Conservation (phyloP, 2,113 vertebrate species). For the Miniopterus natalensis region DNA sequence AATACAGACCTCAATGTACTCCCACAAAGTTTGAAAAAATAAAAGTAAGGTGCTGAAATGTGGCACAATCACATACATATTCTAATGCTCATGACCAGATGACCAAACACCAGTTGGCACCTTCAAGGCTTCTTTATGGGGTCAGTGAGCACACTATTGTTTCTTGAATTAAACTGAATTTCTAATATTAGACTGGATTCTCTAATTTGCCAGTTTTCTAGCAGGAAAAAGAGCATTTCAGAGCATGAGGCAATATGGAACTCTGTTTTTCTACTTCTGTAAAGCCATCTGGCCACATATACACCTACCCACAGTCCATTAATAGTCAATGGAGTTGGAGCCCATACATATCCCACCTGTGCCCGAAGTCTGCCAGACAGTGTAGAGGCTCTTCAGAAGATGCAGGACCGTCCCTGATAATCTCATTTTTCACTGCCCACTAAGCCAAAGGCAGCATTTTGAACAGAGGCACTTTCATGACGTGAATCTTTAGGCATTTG, state of each 20-base stretch:
- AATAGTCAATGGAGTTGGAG: background rate
- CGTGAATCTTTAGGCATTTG: conserved; percentile 48
- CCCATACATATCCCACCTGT: background rate
- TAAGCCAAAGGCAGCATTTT: background rate
- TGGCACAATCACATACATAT: background rate
- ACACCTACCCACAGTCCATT: background rate
- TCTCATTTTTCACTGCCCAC: background rate
- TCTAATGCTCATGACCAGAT: background rate
- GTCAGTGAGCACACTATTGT: background rate
- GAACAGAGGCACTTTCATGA: conserved; percentile 5
- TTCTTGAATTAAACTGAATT: conserved; percentile 37
- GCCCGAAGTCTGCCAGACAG: background rate
- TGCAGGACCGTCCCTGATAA: background rate
- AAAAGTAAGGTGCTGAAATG: background rate
- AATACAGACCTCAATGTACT: background rate
- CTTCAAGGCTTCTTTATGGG: background rate
- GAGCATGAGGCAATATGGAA: background rate
- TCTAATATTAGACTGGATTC: background rate
- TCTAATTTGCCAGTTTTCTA: background rate
- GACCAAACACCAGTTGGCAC: background rate
- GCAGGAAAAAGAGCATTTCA: background rate
- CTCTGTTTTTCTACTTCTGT: conserved; percentile 15
- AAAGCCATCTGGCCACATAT: background rate
- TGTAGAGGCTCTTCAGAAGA: conserved; percentile 17
- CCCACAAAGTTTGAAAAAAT: background rate